Evolutionary conservation across 1,140 invertebrate genomes (phyloP).

Genomic region (Drosophila nannoptera): DNA sequence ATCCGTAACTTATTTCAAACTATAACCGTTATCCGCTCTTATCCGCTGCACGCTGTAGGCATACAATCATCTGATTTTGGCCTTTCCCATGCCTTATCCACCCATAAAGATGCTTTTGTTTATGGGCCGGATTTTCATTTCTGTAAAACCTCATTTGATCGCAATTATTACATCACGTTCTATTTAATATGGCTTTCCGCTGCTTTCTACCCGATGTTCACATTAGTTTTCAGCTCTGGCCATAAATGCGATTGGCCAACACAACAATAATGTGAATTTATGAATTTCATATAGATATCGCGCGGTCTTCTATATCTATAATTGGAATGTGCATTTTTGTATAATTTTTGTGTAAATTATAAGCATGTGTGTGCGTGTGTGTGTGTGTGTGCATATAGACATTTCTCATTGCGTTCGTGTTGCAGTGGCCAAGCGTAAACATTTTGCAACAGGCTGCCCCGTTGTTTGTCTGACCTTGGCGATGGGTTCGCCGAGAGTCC

Average conservation of each 20-base stretch:
- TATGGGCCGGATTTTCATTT: not conserved
- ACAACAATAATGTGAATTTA: not conserved
- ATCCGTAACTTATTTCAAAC: too few species aligned
- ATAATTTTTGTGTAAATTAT: slow-evolving; percentile 30
- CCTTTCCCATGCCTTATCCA: not conserved
- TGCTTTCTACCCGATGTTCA: not conserved
- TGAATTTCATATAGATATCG: slow-evolving; percentile 5
- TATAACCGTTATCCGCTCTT: too few species aligned
- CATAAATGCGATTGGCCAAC: slow-evolving; percentile 8
- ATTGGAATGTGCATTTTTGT: slow-evolving; percentile 26
- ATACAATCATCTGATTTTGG: too few species aligned
- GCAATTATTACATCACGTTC: slow-evolving; percentile 9
- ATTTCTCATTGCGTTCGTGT: not conserved
- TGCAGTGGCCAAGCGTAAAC: slow-evolving; percentile 36
- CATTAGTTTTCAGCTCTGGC: slow-evolving; percentile 5
- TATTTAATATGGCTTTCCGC: not conserved
- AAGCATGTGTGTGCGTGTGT: not conserved
- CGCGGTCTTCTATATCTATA: slow-evolving; percentile 6
- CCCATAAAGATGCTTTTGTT: not conserved
- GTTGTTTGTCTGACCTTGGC: slow-evolving; percentile 39
- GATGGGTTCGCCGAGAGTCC: not conserved
- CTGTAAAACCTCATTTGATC: not conserved
- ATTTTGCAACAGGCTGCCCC: slow-evolving; percentile 41
- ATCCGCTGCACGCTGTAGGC: too few species aligned
- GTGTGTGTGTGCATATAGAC: not conserved